phyloP scores from a whole-genome alignment of 2,888 invertebrate genomes.

The Coecobrya sp. region DNA sequence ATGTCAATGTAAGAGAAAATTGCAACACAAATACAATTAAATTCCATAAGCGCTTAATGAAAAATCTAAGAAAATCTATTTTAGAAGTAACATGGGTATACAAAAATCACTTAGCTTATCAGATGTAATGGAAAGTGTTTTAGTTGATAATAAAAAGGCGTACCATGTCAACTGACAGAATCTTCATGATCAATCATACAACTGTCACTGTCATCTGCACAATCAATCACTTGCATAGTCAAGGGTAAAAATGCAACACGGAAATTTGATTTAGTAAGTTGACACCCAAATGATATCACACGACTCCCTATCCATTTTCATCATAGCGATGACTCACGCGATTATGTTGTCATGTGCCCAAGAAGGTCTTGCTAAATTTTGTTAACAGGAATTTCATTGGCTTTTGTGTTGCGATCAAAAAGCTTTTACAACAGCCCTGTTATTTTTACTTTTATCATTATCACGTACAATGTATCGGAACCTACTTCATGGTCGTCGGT shows the following conservation, averaged over 20 bases:
- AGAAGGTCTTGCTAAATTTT: background rate
- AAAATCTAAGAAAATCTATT: too few species aligned
- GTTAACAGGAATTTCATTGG: too few species aligned
- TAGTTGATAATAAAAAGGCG: slow-evolving; percentile 53
- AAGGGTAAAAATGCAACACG: background rate
- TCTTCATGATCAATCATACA: slow-evolving; percentile 68
- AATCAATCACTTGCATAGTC: background rate
- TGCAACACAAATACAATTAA: too few species aligned
- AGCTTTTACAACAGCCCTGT: too few species aligned
- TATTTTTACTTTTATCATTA: too few species aligned
- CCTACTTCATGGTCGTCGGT: too few species aligned
- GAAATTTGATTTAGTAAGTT: background rate
- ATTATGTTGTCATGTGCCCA: slow-evolving; percentile 7
- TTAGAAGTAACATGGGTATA: background rate
- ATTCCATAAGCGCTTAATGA: too few species aligned
- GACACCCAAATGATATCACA: background rate
- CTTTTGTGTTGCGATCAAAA: too few species aligned
- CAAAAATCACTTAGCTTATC: background rate
- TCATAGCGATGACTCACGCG: background rate
- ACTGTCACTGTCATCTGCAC: background rate
- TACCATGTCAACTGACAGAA: slow-evolving; percentile 64
- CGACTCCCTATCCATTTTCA: background rate
- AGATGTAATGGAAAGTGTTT: background rate
- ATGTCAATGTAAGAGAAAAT: too few species aligned
- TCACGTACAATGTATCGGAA: too few species aligned